These are phyloP conservation scores for Sylvia borin DNA, from an alignment of 2,797 vertebrate genomes.

Conservation along the genomic window DNA sequence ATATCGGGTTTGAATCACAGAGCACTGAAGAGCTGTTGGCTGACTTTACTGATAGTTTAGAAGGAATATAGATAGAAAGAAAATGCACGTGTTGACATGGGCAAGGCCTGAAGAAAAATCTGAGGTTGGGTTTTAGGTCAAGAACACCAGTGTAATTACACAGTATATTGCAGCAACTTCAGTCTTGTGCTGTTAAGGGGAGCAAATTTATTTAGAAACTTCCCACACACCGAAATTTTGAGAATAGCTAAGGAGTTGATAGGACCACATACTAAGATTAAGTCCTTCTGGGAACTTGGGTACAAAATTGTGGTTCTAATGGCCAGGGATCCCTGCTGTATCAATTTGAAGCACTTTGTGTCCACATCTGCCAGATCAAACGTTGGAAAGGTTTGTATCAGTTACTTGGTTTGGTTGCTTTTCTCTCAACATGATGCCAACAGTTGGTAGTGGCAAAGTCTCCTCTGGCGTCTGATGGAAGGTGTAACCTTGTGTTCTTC, in stretches of 20 bases:
- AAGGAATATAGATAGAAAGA: background rate
- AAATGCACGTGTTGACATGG: background rate
- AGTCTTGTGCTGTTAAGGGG: background rate
- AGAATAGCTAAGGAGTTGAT: background rate
- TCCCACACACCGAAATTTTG: rapidly evolving
- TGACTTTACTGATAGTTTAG: background rate
- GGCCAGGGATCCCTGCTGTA: background rate
- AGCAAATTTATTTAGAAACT: background rate
- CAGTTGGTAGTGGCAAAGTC: background rate
- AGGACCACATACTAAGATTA: background rate
- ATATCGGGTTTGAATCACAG: background rate
- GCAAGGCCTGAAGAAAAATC: background rate
- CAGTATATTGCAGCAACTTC: background rate
- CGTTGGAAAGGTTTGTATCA: background rate
- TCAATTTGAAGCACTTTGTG: background rate
- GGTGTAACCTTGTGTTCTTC: background rate
- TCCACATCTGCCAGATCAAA: background rate
- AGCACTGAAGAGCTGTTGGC: background rate
- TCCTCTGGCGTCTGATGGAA: background rate
- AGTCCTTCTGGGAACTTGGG: background rate
- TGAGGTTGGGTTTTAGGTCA: background rate
- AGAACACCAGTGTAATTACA: background rate
- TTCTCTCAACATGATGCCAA: background rate
- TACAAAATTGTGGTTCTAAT: background rate
- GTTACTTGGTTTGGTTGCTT: background rate